Evolutionary conservation across 2,113 vertebrate species (phyloP).

Genomic region (Albula goreensis): DNA sequence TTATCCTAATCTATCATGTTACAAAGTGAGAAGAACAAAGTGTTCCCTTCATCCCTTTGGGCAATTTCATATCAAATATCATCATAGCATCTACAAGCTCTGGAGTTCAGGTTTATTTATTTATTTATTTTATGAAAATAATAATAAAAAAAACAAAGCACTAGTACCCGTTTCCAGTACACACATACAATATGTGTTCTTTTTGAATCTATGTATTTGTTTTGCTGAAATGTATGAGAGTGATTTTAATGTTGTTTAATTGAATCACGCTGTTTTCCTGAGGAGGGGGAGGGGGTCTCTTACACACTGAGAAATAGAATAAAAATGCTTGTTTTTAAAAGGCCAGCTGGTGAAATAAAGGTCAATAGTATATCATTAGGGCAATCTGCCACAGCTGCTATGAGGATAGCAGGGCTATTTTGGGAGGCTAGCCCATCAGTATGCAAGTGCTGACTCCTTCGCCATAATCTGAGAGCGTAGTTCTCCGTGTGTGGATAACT

Average conservation of each 20-base stretch:
- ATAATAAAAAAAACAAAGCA: neutral
- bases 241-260: neutral
- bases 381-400: too few relatives aligned
- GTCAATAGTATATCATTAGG: slow-evolving; percentile 12
- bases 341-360: slow-evolving; percentile 9
- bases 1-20: too few relatives aligned
- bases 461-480: neutral
- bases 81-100: too few relatives aligned
- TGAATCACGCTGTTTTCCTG: neutral
- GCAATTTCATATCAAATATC: too few relatives aligned
- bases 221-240: neutral
- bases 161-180: neutral
- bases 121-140: too few relatives aligned
- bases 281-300: neutral
- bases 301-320: neutral
- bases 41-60: too few relatives aligned
- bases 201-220: neutral
- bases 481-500: neutral
- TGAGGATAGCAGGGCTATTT: neutral
- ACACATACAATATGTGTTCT: neutral
- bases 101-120: too few relatives aligned
- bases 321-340: neutral
- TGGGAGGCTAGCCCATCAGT: neutral
- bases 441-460: neutral
- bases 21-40: too few relatives aligned